Conservation (phyloP, 1,140 invertebrate species). For the Neelides sp. region DNA sequence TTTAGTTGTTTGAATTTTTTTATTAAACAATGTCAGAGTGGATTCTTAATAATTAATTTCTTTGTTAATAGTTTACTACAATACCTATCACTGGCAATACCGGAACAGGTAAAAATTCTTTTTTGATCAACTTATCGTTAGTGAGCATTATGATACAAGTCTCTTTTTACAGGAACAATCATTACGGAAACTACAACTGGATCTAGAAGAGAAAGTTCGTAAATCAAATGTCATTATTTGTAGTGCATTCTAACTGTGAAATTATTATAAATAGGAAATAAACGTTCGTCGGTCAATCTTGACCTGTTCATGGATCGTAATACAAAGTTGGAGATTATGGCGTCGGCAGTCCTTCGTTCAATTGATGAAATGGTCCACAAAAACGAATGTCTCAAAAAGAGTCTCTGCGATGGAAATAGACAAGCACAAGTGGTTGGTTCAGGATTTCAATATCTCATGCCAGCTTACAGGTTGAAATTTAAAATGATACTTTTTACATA, state of each 20-base stretch:
- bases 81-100: too few relatives aligned
- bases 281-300: neutral
- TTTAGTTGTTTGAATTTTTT: too few relatives aligned
- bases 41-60: too few relatives aligned
- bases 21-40: too few relatives aligned
- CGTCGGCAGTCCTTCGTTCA: constrained; percentile 6
- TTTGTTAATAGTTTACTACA: neutral
- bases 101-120: too few relatives aligned
- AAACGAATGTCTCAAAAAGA: constrained; percentile 23
- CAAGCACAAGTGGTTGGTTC: constrained; percentile 17
- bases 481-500: neutral
- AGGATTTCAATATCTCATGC: constrained; percentile 25
- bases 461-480: constrained; percentile 18
- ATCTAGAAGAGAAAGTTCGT: constrained; percentile 1
- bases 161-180: too few relatives aligned
- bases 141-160: too few relatives aligned
- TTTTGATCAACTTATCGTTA: too few relatives aligned
- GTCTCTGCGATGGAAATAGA: constrained; percentile 27
- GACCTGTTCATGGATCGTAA: constrained; percentile 12
- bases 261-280: neutral
- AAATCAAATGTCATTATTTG: too few relatives aligned
- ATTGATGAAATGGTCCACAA: constrained; percentile 25
- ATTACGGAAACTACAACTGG: neutral
- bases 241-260: too few relatives aligned
- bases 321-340: constrained; percentile 13